A percentile compares a stretch with the other conserved stretches of the same genome.
phyloP scores from a whole-genome alignment of 2,888 invertebrate genomes.

The Spodoptera littoralis region DNA sequence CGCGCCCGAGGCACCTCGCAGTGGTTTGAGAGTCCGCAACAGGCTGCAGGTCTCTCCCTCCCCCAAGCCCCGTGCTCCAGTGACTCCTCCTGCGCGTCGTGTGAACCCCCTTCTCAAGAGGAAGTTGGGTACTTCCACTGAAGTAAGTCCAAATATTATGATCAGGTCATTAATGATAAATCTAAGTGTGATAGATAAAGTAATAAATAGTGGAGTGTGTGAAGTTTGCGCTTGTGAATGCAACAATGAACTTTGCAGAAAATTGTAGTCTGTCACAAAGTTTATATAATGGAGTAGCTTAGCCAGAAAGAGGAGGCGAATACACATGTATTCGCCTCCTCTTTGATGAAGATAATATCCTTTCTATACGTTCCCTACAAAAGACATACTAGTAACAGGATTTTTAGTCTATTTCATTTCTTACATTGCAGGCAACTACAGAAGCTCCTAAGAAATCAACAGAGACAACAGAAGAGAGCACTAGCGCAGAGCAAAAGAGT shows the following conservation, averaged over 20 bases:
- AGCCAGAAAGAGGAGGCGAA: no score
- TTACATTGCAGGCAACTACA: conserved; percentile 73
- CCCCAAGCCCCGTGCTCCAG: conserved; percentile 84
- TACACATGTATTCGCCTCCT: no score
- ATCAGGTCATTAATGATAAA: no score
- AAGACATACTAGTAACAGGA: not conserved
- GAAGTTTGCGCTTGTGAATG: no score
- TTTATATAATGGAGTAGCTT: no score
- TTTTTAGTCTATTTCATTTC: conserved; percentile 8
- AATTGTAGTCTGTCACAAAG: no score
- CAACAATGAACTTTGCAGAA: no score
- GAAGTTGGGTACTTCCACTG: conserved; percentile 82
- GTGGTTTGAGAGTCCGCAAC: conserved; percentile 74
- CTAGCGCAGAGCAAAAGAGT: conserved; percentile 75
- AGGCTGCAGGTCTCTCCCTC: conserved; percentile 83
- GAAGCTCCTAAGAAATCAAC: conserved; percentile 80
- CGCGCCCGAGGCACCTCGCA: conserved; percentile 75
- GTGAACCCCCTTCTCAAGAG: conserved; percentile 88
- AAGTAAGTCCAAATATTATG: conserved; percentile 64
- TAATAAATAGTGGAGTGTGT: no score
- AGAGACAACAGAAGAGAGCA: conserved; percentile 80
- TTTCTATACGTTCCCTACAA: no score
- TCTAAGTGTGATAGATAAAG: no score
- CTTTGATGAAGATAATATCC: no score
- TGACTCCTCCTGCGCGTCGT: conserved; percentile 85